Evolutionary conservation across 2,113 vertebrate species (phyloP).

Genomic region (Rhea americana): DNA sequence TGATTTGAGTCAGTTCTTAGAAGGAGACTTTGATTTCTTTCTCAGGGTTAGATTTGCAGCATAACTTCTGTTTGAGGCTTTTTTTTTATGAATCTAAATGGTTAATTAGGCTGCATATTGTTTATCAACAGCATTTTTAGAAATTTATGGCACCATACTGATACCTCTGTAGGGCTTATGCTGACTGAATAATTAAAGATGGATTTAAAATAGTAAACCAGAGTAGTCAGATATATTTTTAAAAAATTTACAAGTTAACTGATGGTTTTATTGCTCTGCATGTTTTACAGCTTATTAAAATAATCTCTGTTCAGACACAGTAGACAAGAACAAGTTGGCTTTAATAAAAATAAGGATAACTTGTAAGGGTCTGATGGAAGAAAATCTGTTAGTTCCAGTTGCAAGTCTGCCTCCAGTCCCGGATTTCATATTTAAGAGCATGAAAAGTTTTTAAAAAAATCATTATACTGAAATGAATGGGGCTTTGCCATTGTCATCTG

Average conservation of each 20-base stretch:
- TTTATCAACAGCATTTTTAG: background rate
- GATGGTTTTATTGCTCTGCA: constrained; percentile 10
- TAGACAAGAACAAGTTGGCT: background rate
- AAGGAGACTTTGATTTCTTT: constrained; percentile 9
- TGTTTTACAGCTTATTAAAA: constrained; percentile 4
- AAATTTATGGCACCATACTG: background rate
- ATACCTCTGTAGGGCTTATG: background rate
- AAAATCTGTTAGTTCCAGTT: background rate
- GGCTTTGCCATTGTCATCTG: background rate
- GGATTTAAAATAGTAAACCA: background rate
- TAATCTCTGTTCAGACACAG: background rate
- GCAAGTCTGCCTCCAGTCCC: background rate
- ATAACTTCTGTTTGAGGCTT: background rate
- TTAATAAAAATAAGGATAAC: background rate
- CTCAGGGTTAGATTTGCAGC: constrained; percentile 8
- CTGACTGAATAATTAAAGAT: background rate
- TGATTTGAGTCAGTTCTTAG: background rate
- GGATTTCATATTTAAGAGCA: background rate
- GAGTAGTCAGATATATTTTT: background rate
- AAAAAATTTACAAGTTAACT: background rate
- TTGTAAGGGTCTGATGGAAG: background rate
- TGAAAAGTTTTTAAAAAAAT: constrained; percentile 16
- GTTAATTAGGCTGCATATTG: background rate
- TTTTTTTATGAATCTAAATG: background rate
- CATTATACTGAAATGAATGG: background rate